These are phyloP conservation scores for Ophioderma brevispina DNA, from an alignment of 35 echinoderm and acorn worm genomes.

Conservation along the genomic window DNA sequence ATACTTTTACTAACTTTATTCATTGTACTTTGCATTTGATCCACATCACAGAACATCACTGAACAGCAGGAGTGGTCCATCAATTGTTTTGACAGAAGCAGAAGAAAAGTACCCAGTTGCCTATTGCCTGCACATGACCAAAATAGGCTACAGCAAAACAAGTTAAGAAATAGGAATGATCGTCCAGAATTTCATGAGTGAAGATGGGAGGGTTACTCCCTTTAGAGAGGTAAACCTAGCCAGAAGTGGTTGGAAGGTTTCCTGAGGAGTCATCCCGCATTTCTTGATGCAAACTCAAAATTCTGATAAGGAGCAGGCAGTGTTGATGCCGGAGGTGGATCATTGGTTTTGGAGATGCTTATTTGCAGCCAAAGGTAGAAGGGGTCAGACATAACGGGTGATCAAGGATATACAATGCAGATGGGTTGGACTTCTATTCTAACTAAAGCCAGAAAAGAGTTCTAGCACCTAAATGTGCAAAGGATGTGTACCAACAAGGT, in stretches of 20 bases:
- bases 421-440: background rate
- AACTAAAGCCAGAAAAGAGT: background rate
- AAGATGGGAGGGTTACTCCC: background rate
- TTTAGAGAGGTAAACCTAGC: background rate
- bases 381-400: background rate
- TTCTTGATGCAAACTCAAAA: background rate
- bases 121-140: background rate
- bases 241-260: background rate
- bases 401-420: slow-evolving; percentile 24
- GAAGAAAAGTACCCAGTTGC: background rate
- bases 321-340: background rate
- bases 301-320: background rate
- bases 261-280: background rate
- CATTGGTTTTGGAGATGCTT: background rate
- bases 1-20: too few species aligned
- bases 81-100: too few species aligned
- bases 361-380: background rate
- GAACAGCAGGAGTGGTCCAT: too few species aligned
- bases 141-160: background rate
- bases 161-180: background rate
- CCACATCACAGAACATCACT: too few species aligned
- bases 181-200: background rate
- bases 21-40: too few species aligned
- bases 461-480: slow-evolving; percentile 6
- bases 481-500: slow-evolving; percentile 7